Base-by-base conservation (phyloP, 2,113 vertebrate genomes). In the Gavialis gangeticus region DNA sequence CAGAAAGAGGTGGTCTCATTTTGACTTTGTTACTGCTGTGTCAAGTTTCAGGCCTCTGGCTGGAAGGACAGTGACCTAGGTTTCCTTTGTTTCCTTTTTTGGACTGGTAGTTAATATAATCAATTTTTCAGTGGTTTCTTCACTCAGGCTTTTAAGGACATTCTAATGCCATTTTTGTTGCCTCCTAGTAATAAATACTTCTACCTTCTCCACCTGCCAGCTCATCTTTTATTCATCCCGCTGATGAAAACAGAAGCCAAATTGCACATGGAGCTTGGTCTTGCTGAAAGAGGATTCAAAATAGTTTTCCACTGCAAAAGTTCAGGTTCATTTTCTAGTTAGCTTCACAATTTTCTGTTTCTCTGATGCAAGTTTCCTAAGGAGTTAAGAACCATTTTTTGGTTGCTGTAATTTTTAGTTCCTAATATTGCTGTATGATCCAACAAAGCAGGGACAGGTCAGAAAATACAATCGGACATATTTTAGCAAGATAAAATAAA, bases 181-280 rank as follows among this genome's bases (percentile, higher is more conserved):
- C 88, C 91, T 78, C 87, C 75, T 69, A 4, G 78, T 95, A 88
- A 96, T 96, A 94, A 95, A 92, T 96, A 97, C 93, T 95, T 95
- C 93, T 93, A 56, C 73, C 64, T 83, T 69, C 59, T 84, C 89
- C 46, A 91, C 84, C 89, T 93, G 92, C 89, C 89, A 95, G 64
- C 88, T 97, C 91, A 95, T 95, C 92, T 96, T 97, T 96, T 97
- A 96, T 97, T 97, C 80, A 97, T 97, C 66, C 37, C n/a, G 75
- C 93, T 84, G 73, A 89, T 84, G 92, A 78, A 93, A 95, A 91
- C 79, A 82, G 60, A 77, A 59, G 73, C 12, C 18, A 83, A 83
- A 82, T 91, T 85, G 86, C 63, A 71, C 2, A 2, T 73, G 24
- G 82, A 97, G 93, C 75, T 87, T 91, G 69, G 67, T 91, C 27